These are phyloP conservation scores for Argyra leucocephala DNA, from an alignment of 2,888 invertebrate species.

Conservation along the genomic window DNA sequence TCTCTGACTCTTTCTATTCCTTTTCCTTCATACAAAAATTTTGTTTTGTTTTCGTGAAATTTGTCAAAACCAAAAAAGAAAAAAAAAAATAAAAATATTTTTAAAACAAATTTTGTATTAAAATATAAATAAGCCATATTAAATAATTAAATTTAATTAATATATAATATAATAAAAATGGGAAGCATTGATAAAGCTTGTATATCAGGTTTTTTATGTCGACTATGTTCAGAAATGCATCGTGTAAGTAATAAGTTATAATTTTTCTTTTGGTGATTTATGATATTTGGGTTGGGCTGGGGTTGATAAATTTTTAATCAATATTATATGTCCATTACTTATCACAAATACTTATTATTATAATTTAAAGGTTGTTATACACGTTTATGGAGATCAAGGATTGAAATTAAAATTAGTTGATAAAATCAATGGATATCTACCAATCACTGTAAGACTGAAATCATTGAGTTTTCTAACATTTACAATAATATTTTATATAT, in stretches of 20 bases:
- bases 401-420: constrained; percentile 63
- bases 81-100: no score
- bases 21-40: no score
- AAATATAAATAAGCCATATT: background rate
- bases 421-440: constrained; percentile 71
- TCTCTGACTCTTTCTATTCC: no score
- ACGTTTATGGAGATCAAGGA: constrained; percentile 73
- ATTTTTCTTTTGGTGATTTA: background rate
- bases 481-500: background rate
- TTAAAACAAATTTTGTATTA: no score
- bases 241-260: constrained; percentile 43
- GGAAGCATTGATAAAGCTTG: constrained; percentile 73
- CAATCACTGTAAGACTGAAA: constrained; percentile 59
- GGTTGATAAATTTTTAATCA: background rate
- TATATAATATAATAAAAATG: constrained; percentile 46
- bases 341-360: background rate
- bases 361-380: constrained; percentile 49
- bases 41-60: no score
- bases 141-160: no score
- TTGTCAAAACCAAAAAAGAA: no score
- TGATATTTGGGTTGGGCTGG: background rate
- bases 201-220: constrained; percentile 74
- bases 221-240: constrained; percentile 78
- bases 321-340: background rate
- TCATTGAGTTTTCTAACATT: background rate